Percentiles rank a stretch among this genome's conserved stretches.
Evolutionary conservation across 2,888 invertebrate species (phyloP).

Genomic region (Allophyes oxyacanthae): DNA sequence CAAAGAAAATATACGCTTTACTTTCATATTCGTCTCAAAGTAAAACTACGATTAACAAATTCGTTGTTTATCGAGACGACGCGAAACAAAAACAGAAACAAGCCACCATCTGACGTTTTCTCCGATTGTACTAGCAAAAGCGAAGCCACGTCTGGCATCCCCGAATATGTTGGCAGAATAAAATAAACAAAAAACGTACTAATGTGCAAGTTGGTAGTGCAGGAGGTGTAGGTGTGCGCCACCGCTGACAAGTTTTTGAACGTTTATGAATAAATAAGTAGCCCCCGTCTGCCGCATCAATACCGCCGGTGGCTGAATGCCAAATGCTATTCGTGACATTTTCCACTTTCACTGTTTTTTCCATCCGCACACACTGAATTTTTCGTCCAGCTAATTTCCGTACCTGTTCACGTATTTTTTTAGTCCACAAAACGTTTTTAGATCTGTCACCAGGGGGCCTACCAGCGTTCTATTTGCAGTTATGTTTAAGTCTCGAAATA

Average conservation of each 20-base stretch:
- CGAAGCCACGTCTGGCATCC: conserved; percentile 56
- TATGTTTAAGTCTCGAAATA: too few species aligned
- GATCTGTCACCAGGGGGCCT: conserved; percentile 14
- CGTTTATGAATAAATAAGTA: conserved; percentile 87
- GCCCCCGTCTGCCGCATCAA: conserved; percentile 85
- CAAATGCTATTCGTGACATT: conserved; percentile 86
- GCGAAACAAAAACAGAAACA: conserved; percentile 52
- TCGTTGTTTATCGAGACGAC: conserved; percentile 51
- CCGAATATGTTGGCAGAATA: conserved; percentile 67
- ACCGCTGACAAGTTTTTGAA: conserved; percentile 83
- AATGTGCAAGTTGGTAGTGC: conserved; percentile 61
- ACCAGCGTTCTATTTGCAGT: too few species aligned
- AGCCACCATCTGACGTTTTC: conserved; percentile 47
- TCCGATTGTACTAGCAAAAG: conserved; percentile 61
- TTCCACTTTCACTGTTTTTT: conserved; percentile 83
- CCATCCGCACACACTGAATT: conserved; percentile 68
- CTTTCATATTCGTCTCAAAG: conserved; percentile 28
- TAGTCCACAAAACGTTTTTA: conserved; percentile 32
- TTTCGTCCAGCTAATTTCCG: conserved; percentile 78
- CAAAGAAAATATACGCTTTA: conserved; percentile 26
- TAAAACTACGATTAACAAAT: conserved; percentile 42
- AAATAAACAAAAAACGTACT: conserved; percentile 73
- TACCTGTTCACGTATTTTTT: conserved; percentile 30
- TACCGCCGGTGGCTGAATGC: conserved; percentile 83
- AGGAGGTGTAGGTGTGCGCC: conserved; percentile 45